Conservation (phyloP, 2,888 invertebrate species). For the Caenorhabditis uteleia region DNA sequence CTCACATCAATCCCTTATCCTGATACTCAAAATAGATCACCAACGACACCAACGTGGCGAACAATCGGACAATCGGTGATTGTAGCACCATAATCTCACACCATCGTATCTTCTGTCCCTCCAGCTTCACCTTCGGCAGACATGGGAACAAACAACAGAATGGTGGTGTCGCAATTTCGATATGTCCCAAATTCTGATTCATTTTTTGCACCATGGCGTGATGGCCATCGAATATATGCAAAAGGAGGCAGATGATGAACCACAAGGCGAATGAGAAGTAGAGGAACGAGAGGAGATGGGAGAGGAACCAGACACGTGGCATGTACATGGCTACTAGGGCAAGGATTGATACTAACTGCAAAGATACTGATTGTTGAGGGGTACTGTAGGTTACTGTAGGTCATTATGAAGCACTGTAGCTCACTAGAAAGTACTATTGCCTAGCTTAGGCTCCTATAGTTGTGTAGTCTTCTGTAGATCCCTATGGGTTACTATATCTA, state of each 20-base stretch:
- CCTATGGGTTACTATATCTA: too few species aligned
- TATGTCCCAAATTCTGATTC: conserved; percentile 43
- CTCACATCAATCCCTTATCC: conserved; percentile 59
- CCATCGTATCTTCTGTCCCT: conserved; percentile 57
- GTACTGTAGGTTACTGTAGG: too few species aligned
- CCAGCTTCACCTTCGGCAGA: conserved; percentile 61
- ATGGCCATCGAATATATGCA: conserved; percentile 64
- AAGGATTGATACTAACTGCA: conserved; percentile 58
- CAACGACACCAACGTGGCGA: conserved; percentile 63
- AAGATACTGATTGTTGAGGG: background rate
- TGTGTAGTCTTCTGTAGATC: too few species aligned
- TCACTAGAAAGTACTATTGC: background rate
- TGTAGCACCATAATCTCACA: conserved; percentile 65
- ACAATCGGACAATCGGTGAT: conserved; percentile 57
- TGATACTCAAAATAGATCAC: conserved; percentile 65
- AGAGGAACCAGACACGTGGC: conserved; percentile 66
- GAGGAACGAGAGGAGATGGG: conserved; percentile 63
- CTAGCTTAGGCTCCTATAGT: background rate
- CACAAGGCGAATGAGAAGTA: conserved; percentile 66
- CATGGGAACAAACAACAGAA: conserved; percentile 68
- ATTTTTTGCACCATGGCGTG: conserved; percentile 50
- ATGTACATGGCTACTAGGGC: conserved; percentile 64
- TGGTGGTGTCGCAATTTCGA: conserved; percentile 61
- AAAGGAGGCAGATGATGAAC: conserved; percentile 64
- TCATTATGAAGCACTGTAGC: background rate